Conservation (phyloP, 2,797 vertebrate genomes). For the Geotrypetes seraphini region DNA sequence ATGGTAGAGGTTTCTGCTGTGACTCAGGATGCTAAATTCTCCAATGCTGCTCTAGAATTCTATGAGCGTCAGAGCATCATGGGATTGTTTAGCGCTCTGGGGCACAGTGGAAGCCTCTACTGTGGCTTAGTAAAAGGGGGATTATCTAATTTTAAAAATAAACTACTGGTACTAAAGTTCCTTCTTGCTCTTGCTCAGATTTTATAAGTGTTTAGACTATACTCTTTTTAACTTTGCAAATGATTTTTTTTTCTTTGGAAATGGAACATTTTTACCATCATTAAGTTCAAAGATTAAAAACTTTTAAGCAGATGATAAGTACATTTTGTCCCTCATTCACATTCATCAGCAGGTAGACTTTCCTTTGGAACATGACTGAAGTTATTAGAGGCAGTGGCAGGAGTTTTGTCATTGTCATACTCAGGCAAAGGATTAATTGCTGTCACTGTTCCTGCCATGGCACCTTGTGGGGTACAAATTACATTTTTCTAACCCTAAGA, state of each 20-base stretch:
- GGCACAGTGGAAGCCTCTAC: too few relatives aligned
- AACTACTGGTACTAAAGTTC: not conserved
- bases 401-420: conserved; percentile 73
- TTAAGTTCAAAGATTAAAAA: conserved; percentile 15
- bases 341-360: conserved; percentile 40
- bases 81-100: too few relatives aligned
- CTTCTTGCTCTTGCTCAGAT: not conserved
- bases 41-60: too few relatives aligned
- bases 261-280: not conserved
- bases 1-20: too few relatives aligned
- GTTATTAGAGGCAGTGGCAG: conserved; percentile 50
- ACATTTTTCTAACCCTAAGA: conserved; percentile 72
- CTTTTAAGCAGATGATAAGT: conserved; percentile 13
- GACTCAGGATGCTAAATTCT: too few relatives aligned
- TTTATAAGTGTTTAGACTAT: not conserved
- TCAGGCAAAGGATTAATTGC: conserved; percentile 68
- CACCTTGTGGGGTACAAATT: conserved; percentile 65
- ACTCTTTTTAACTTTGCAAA: not conserved
- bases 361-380: conserved; percentile 57
- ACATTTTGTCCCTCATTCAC: conserved; percentile 38
- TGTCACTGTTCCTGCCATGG: conserved; percentile 46
- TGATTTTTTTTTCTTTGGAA: conserved; percentile 1
- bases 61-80: too few relatives aligned
- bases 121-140: too few relatives aligned
- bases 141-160: not conserved